Conservation (phyloP, 1,140 invertebrate genomes). For the Eupeodes corollae region DNA sequence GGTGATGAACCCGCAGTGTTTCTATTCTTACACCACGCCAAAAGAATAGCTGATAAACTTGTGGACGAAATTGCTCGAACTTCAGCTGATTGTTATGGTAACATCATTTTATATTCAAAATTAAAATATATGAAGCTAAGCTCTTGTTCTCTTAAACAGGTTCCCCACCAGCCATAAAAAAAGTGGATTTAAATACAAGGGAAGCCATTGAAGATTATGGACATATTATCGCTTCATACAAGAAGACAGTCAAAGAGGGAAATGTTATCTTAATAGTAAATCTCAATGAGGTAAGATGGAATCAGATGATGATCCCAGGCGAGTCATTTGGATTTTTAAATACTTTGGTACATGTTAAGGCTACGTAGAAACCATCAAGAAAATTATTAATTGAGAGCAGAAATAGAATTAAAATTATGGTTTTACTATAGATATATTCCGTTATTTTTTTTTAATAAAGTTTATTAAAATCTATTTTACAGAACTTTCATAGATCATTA, state of each 20-base stretch:
- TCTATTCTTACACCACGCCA: conserved; percentile 19
- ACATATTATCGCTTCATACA: conserved; percentile 20
- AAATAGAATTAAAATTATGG: too few relatives aligned
- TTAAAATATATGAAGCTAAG: too few relatives aligned
- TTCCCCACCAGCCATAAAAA: conserved; percentile 10
- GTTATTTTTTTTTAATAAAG: too few relatives aligned
- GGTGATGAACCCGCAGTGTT: conserved; percentile 15
- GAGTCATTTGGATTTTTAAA: not conserved
- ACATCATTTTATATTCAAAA: too few relatives aligned
- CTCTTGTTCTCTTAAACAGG: too few relatives aligned
- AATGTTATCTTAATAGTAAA: conserved; percentile 26
- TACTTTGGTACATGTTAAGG: not conserved
- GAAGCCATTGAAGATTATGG: conserved; percentile 15
- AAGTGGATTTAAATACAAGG: conserved; percentile 16
- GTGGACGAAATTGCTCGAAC: conserved; percentile 17
- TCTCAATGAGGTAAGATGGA: conserved; percentile 24
- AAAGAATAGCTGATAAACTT: conserved; percentile 3
- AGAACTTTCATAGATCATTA: too few relatives aligned
- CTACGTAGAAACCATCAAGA: too few relatives aligned
- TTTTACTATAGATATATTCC: too few relatives aligned
- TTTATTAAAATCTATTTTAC: not conserved
- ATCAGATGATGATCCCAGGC: not conserved
- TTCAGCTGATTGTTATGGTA: conserved; percentile 23
- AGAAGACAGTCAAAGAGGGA: conserved; percentile 19
- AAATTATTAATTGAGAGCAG: too few relatives aligned